Base-by-base conservation (phyloP, 2,888 invertebrate species). In the Oscheius sp. region DNA sequence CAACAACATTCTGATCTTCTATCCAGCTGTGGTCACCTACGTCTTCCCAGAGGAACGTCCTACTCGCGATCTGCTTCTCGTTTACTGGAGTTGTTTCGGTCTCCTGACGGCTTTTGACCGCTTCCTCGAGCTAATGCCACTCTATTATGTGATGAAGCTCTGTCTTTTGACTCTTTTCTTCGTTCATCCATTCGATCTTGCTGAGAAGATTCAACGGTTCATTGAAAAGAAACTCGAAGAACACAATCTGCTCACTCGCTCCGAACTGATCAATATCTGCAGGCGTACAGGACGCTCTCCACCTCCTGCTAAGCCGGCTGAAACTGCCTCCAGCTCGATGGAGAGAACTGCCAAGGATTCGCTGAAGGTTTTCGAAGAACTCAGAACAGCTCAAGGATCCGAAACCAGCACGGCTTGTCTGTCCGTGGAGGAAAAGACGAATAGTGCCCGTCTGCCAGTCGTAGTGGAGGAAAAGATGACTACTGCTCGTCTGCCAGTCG, bases 91-190 rank as follows among this genome's bases (percentile, higher is more conserved):
- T 20, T 25, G 61, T 6, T 74, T 72, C 37, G 72, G 71, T 17
- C 48, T 31, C 6, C 23, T 72, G 23, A 74, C 72, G 12, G 27
- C 69, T 29, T 72, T 76, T 29, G 76, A 76, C 27, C 48, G 74
- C 12, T 53, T 27, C 39, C 52, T 76, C 8, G 72, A 76, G 58
- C 31, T 12, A 6, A 48, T 76, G 34, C 72, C 74, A 0, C 50
- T 37, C 53, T 77, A 74, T 53, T 74, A 77, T 52, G 52, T 65
- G 12, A n/a, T 71, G n/a, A 77, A 77, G 66, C 4, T 77, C 15
- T 6, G 31, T 15, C 17, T 73, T 1, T 63, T 77, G 45, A 23
- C 72, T 23, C 45, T 74, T 15, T 64, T 77, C 45, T 73, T 57
- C 52, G 25, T 71, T 20, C 70, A 71, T 23, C 71, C 74, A 12